Evolutionary conservation across 2,113 vertebrate species (phyloP).

Genomic region (Alouatta palliata): DNA sequence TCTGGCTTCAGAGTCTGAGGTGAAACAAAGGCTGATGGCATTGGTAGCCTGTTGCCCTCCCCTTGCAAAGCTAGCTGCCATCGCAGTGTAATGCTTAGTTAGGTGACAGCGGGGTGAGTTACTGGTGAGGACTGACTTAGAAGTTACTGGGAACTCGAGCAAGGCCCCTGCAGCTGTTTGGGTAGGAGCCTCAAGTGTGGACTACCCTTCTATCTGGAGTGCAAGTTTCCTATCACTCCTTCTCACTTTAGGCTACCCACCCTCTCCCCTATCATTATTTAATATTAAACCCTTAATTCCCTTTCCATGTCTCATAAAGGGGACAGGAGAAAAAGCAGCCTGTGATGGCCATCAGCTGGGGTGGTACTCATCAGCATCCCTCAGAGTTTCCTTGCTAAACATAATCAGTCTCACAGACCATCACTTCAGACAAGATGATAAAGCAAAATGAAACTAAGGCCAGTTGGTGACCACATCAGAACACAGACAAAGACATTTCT

Average conservation of each 20-base stretch:
- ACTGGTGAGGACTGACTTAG: not conserved
- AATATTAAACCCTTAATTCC: not conserved
- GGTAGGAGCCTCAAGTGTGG: not conserved
- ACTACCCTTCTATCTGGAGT: not conserved
- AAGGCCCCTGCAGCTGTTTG: not conserved
- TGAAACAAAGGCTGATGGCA: not conserved
- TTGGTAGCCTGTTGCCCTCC: rapidly evolving
- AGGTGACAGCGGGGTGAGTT: no score
- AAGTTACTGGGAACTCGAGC: not conserved
- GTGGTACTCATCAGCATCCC: no score
- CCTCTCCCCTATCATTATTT: not conserved
- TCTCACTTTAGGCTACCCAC: not conserved
- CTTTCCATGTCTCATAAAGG: not conserved
- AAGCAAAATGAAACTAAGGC: not conserved
- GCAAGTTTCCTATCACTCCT: not conserved
- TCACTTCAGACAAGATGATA: not conserved
- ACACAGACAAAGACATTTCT: not conserved
- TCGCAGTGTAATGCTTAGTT: no score
- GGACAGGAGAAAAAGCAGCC: not conserved
- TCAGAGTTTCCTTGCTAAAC: not conserved
- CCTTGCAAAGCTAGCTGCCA: not conserved
- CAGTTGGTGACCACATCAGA: not conserved
- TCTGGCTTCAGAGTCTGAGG: not conserved
- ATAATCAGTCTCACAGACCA: not conserved
- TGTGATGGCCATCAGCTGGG: not conserved